Evolutionary conservation across 1,140 invertebrate genomes (phyloP), one percentile per base, ranked within the genome.

Genomic region (Drosophila sulfurigaster): DNA sequence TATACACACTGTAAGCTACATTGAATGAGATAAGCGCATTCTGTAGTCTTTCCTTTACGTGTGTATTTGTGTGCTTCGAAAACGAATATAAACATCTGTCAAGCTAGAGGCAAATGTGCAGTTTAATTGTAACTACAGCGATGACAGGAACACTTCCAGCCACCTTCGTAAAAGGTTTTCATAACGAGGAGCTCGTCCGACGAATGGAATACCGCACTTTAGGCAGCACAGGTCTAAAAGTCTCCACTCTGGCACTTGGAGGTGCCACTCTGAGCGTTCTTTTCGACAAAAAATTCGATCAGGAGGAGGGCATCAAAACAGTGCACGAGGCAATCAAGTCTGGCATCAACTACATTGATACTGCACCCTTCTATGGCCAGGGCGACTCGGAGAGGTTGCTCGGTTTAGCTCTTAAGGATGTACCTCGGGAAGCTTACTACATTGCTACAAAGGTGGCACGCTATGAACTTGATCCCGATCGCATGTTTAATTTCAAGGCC

Each of bases 361-460:
- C 97, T 0, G 96, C 96, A 1, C 97, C 97, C 0, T 98, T 96
- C 95, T 99, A 99, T 92, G 98, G 98, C 1, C 96, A 97, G 93
- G 97, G 98, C 4, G 94, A 93, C 45, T 96, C 96, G 0, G 98
- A 99, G 93, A 93, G 93, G 75, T 93, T 96, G 28, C 93, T 99
- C 7, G 98, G 98, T 75, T 96, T 97, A 94, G 97, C 96, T 3
- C 93, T 99, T 0, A 94, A 95, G 92, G 95, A 93, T 46, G 94
- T 98, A 65, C 98, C 98, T 0, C 93, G 98, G 28, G 79, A 96
- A 74, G 94, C 96, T 1, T 99, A 96, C 93, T 98, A 98, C 87
- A 94, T 99, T n/a, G 96, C 95, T 8, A 98, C 97, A n/a, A 99
- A 99, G 94, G 96, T 98, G 20, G 97, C 97, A 4, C 94, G 98